These are phyloP conservation scores for Meloidogyne exigua DNA, from an alignment of 1,140 invertebrate genomes.

Conservation along the genomic window DNA sequence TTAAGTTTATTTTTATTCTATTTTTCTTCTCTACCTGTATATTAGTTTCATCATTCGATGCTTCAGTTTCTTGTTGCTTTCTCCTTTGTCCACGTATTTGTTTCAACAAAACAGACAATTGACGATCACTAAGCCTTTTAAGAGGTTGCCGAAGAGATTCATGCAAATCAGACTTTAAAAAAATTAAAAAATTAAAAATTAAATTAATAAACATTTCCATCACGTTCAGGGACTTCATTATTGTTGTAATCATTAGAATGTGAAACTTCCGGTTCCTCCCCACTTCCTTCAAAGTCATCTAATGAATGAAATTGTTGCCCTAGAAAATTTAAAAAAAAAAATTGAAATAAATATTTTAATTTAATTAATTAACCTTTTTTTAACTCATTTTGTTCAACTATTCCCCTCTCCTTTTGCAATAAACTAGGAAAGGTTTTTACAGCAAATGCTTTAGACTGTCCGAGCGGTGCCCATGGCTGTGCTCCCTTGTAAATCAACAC, in stretches of 20 bases:
- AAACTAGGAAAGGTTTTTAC: not conserved
- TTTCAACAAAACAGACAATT: constrained; percentile 23
- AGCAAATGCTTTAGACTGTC: not conserved
- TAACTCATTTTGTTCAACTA: not conserved
- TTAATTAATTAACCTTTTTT: not conserved
- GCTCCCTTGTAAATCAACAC: constrained; percentile 8
- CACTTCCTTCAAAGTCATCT: not conserved
- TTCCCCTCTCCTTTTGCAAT: not conserved
- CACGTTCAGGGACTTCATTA: not conserved
- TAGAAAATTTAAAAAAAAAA: not conserved
- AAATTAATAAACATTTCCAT: not conserved
- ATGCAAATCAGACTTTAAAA: constrained; percentile 12
- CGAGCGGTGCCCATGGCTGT: not conserved
- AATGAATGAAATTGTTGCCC: not conserved
- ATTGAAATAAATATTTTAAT: not conserved
- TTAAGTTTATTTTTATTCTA: not conserved
- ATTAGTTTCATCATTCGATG: not conserved
- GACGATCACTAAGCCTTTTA: constrained; percentile 14
- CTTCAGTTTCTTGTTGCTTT: constrained; percentile 8
- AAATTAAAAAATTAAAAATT: constrained; percentile 2
- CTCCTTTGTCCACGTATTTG: constrained; percentile 19
- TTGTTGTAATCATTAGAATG: not conserved
- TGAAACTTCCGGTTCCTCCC: not conserved
- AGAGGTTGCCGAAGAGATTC: constrained; percentile 22
- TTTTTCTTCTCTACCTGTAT: no score